Evolutionary conservation across 37 sponge, comb jelly and placozoan genomes (phyloP).

Genomic region (Agelas oroides): DNA sequence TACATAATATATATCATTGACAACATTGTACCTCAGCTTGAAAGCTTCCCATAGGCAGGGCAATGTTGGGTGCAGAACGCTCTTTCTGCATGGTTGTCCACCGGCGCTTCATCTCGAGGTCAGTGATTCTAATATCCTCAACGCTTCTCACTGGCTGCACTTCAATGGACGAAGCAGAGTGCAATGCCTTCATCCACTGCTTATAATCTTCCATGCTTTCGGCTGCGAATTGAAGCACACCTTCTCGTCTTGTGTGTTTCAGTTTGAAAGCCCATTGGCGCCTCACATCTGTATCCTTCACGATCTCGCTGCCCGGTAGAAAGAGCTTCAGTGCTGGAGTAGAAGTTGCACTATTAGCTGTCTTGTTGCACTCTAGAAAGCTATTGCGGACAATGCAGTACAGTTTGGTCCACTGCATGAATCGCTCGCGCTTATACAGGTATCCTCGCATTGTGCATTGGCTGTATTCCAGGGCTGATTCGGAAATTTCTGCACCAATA

Average conservation of each 20-base stretch:
- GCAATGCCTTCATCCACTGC: conserved; percentile 59
- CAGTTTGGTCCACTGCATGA: conserved; percentile 58
- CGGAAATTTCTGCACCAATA: neutral
- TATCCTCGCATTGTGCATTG: conserved; percentile 46
- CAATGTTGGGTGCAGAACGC: no score
- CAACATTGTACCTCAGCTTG: no score
- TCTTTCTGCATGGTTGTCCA: conserved; percentile 41
- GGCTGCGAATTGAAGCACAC: conserved; percentile 67
- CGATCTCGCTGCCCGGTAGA: conserved; percentile 58
- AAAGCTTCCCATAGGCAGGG: no score
- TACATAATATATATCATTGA: no score
- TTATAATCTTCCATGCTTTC: conserved; percentile 52
- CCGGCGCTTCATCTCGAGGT: conserved; percentile 53
- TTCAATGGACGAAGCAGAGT: conserved; percentile 43
- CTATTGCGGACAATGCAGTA: conserved; percentile 66
- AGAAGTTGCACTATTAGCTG: neutral
- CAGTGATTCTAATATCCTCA: conserved; percentile 62
- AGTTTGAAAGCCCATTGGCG: conserved; percentile 61
- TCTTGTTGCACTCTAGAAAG: conserved; percentile 75
- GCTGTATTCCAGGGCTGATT: conserved; percentile 36
- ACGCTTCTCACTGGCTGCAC: conserved; percentile 58
- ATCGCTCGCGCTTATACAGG: conserved; percentile 59
- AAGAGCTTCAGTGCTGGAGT: conserved; percentile 56
- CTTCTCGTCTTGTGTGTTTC: conserved; percentile 71
- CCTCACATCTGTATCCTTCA: conserved; percentile 40